phyloP scores from a whole-genome alignment of 2,113 vertebrate species.

The Trogon surrucura region DNA sequence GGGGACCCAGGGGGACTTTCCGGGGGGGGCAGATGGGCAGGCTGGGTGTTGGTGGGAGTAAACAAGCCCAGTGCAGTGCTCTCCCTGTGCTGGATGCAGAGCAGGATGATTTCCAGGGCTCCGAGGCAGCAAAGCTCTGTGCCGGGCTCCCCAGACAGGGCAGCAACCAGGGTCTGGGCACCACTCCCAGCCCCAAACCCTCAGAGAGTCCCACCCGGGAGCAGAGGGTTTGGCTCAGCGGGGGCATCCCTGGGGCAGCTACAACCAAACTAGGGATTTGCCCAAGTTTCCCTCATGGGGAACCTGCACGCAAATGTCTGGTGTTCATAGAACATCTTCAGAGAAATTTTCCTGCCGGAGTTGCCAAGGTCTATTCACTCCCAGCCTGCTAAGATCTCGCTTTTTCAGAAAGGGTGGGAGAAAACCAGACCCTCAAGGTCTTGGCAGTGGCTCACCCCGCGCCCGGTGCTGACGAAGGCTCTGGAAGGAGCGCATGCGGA shows the following conservation, averaged over 20 bases:
- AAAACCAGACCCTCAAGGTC: slow-evolving; percentile 70
- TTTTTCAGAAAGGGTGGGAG: neutral
- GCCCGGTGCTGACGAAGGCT: slow-evolving; percentile 70
- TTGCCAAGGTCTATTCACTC: slow-evolving; percentile 29
- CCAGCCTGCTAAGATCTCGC: slow-evolving; percentile 65
- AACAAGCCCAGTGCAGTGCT: neutral
- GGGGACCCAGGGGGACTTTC: neutral
- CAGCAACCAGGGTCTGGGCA: neutral
- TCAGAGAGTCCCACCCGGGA: fast-evolving
- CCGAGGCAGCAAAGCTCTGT: neutral
- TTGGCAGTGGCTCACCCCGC: slow-evolving; percentile 63
- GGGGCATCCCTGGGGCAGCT: neutral
- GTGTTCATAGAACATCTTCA: slow-evolving; percentile 17
- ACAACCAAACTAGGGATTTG: neutral
- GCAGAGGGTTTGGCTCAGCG: neutral
- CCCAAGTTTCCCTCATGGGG: neutral
- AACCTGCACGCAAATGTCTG: neutral
- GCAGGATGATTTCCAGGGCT: neutral
- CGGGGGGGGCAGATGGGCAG: fast-evolving
- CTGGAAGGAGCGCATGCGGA: slow-evolving; percentile 66
- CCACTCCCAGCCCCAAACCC: neutral
- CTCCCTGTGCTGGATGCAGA: neutral
- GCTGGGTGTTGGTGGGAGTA: neutral
- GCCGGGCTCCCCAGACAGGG: neutral
- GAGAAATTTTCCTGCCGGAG: slow-evolving; percentile 69